Conservation (phyloP, 2,888 invertebrate species). For the Drosophila fungiperda region DNA sequence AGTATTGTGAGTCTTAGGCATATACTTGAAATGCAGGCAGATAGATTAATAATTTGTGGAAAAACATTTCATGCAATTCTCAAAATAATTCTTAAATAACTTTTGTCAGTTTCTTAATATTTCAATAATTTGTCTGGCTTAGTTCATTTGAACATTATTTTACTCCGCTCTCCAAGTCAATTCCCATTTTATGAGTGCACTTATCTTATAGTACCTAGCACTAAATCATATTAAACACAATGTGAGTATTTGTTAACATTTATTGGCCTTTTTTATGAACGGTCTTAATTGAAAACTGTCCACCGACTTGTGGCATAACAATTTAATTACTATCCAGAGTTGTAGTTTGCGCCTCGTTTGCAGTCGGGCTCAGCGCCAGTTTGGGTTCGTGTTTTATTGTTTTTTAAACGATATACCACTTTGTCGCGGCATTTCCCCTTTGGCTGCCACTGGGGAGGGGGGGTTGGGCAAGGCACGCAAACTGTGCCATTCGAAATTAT, state of each 20-base stretch:
- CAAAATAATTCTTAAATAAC: neutral
- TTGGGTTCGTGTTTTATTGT: constrained; percentile 75
- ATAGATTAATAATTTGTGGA: neutral
- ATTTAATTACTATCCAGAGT: constrained; percentile 72
- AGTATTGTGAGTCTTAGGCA: neutral
- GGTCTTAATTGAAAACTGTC: constrained; percentile 61
- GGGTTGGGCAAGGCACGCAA: constrained; percentile 60
- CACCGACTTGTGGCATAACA: constrained; percentile 67
- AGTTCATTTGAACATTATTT: neutral
- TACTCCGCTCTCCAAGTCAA: constrained; percentile 28
- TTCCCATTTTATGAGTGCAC: constrained; percentile 27
- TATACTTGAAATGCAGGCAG: neutral
- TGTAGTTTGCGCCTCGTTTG: constrained; percentile 37
- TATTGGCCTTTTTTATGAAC: constrained; percentile 64
- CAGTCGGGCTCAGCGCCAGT: constrained; percentile 21
- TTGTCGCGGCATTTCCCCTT: constrained; percentile 64
- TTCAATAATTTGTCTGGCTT: neutral
- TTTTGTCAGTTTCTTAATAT: neutral
- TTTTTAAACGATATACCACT: constrained; percentile 82
- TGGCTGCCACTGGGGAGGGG: neutral
- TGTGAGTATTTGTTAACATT: constrained; percentile 52
- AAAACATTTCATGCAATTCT: neutral
- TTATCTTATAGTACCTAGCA: constrained; percentile 37
- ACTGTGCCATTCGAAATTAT: constrained; percentile 52
- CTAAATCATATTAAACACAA: constrained; percentile 48